phyloP scores from a whole-genome alignment of 2,888 invertebrate species.

The Drosophila macrospina region DNA sequence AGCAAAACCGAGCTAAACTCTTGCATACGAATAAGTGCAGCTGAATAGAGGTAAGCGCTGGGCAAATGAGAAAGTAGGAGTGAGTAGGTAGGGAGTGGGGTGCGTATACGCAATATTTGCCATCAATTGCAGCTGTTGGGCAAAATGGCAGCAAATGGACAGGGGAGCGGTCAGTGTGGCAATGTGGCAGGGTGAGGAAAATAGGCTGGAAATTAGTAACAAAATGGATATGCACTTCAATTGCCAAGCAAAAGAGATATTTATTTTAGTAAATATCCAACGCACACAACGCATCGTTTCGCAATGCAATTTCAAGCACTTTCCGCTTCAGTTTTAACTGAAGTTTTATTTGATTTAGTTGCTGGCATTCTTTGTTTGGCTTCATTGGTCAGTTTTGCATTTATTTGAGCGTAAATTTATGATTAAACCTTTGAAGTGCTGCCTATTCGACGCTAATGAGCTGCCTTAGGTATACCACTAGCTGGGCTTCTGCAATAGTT shows the following conservation, averaged over 20 bases:
- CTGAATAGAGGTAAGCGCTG: background rate
- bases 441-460: constrained; percentile 5
- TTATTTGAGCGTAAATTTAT: constrained; percentile 70
- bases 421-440: constrained; percentile 50
- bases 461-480: constrained; percentile 2
- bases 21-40: constrained; percentile 64
- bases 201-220: constrained; percentile 67
- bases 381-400: constrained; percentile 66
- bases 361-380: constrained; percentile 40
- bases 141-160: constrained; percentile 21
- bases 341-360: constrained; percentile 73
- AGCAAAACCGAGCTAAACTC: constrained; percentile 49
- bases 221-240: constrained; percentile 49
- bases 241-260: constrained; percentile 60
- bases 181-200: constrained; percentile 41
- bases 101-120: constrained; percentile 79
- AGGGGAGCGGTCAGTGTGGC: too few relatives aligned
- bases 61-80: background rate
- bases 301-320: constrained; percentile 50
- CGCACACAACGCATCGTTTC: constrained; percentile 35
- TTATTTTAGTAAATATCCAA: constrained; percentile 70
- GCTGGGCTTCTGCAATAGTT: background rate
- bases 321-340: constrained; percentile 69
- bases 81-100: constrained; percentile 29
- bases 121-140: constrained; percentile 76